Evolutionary conservation across 1,140 invertebrate species (phyloP).

Genomic region (Drosophila obscura): DNA sequence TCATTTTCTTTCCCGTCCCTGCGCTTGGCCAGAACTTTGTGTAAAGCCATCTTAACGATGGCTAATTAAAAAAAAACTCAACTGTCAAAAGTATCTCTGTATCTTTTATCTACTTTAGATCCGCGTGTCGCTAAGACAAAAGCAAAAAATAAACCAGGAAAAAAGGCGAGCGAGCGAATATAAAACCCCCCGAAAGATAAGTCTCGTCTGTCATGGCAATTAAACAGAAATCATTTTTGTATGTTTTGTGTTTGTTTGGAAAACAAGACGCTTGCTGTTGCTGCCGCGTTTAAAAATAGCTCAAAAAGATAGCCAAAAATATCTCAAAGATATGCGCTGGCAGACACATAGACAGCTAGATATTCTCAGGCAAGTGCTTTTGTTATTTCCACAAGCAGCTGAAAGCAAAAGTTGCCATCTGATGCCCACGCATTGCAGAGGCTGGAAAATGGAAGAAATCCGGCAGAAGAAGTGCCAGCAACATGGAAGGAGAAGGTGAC

Average conservation of each 20-base stretch:
- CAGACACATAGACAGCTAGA: constrained; percentile 51
- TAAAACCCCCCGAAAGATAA: constrained; percentile 50
- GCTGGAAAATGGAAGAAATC: background rate
- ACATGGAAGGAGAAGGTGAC: no score
- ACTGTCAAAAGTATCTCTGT: constrained; percentile 55
- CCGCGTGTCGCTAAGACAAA: background rate
- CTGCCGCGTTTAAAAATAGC: constrained; percentile 59
- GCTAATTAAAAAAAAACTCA: constrained; percentile 78
- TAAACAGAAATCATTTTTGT: constrained; percentile 63
- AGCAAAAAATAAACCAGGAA: no score
- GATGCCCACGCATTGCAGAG: constrained; percentile 47
- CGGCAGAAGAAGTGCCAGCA: no score
- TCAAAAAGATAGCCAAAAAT: constrained; percentile 63
- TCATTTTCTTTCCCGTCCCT: constrained; percentile 51
- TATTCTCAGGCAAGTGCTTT: constrained; percentile 62
- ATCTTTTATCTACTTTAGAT: constrained; percentile 50
- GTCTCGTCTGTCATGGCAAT: constrained; percentile 54
- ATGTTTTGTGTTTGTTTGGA: constrained; percentile 59
- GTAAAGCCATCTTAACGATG: constrained; percentile 60
- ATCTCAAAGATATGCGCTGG: constrained; percentile 52
- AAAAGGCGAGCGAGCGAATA: constrained; percentile 17
- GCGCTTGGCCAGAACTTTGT: constrained; percentile 21
- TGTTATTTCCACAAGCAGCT: constrained; percentile 63
- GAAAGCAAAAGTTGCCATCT: constrained; percentile 69
- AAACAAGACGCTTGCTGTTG: constrained; percentile 59